phyloP scores from a whole-genome alignment of 1,140 invertebrate species.

The Bathynomus jamesi region DNA sequence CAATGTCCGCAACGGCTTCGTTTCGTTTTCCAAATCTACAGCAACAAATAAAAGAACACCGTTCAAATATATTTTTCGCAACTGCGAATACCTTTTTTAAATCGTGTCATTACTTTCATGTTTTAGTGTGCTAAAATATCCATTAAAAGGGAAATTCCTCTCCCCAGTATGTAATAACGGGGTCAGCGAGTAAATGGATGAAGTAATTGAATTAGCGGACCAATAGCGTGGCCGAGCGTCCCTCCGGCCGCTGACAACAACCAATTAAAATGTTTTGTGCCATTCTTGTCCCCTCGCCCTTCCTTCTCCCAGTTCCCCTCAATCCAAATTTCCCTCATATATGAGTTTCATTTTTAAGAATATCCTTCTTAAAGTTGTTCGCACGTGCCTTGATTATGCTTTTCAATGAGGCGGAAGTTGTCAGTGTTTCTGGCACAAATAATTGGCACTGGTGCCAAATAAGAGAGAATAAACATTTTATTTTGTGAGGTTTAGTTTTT shows the following conservation, averaged over 20 bases:
- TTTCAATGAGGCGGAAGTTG: too few species aligned
- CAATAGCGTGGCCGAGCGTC: slow-evolving; percentile 30
- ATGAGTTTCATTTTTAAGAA: not conserved
- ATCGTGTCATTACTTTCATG: not conserved
- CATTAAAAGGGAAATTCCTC: not conserved
- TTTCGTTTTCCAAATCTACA: not conserved
- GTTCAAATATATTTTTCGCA: not conserved
- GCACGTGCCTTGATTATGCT: not conserved
- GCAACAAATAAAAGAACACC: not conserved
- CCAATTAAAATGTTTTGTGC: slow-evolving; percentile 33
- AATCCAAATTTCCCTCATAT: not conserved
- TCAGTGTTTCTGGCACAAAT: too few species aligned
- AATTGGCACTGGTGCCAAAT: too few species aligned
- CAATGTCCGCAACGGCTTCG: not conserved
- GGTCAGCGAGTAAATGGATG: slow-evolving; percentile 34
- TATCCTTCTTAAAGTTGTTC: not conserved
- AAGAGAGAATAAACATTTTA: too few species aligned
- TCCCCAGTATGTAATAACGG: slow-evolving; percentile 5
- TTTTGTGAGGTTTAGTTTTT: too few species aligned
- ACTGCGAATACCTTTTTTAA: too few species aligned
- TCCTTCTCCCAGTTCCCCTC: not conserved
- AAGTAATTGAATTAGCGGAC: slow-evolving; percentile 36
- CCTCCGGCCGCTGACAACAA: slow-evolving; percentile 32
- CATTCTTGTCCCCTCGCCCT: not conserved
- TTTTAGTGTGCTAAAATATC: not conserved